Percentiles rank a stretch among this genome's conserved stretches.
phyloP scores from a whole-genome alignment of 2,113 vertebrate genomes.

The Puntigrus tetrazona region DNA sequence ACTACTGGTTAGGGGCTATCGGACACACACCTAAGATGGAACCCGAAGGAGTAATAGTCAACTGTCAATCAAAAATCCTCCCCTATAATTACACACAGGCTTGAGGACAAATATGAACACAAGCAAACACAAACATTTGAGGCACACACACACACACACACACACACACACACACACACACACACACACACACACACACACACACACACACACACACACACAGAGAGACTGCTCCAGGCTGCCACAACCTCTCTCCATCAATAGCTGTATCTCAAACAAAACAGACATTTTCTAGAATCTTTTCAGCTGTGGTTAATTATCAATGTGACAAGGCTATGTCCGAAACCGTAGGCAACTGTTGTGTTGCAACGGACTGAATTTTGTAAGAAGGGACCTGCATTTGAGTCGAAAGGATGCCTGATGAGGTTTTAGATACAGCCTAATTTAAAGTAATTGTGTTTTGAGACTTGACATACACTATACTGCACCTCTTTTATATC shows the following conservation, averaged over 20 bases:
- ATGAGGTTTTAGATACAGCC: not conserved
- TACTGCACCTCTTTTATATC: conserved; percentile 94
- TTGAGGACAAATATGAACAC: conserved; percentile 35
- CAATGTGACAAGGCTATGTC: not conserved
- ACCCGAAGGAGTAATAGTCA: not conserved
- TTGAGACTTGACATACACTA: not conserved
- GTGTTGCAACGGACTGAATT: not conserved
- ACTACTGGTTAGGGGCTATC: not conserved
- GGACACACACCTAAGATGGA: not conserved
- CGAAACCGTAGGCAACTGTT: not conserved
- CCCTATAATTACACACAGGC: conserved; percentile 3
- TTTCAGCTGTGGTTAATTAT: not conserved
- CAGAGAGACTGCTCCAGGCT: not conserved
- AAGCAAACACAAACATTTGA: conserved; percentile 23
- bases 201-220: conserved; percentile 2
- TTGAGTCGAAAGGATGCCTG: not conserved
- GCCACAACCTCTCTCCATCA: not conserved
- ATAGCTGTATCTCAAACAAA: not conserved
- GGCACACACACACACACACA: not conserved
- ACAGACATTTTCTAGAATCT: conserved; percentile 4
- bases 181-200: conserved; percentile 13
- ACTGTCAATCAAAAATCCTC: conserved; percentile 35
- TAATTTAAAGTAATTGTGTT: not conserved
- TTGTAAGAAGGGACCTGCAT: not conserved
- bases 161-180: not conserved